Conservation (phyloP, 2,797 vertebrate species). For the Onychomys torridus region DNA sequence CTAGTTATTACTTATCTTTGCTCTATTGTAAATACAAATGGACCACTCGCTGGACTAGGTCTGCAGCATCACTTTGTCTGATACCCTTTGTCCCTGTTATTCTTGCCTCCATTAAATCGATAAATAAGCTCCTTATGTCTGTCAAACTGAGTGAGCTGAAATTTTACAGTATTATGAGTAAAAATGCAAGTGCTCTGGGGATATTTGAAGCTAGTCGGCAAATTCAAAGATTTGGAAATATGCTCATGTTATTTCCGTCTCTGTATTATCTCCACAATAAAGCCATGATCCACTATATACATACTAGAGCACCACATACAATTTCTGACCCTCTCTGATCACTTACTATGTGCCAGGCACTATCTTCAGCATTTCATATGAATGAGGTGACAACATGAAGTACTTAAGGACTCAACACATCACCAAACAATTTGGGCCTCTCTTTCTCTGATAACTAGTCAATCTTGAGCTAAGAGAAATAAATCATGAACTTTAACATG, state of each 20-base stretch:
- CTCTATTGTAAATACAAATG: not conserved
- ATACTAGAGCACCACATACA: not conserved
- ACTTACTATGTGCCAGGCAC: not conserved
- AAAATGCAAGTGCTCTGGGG: slow-evolving; percentile 38
- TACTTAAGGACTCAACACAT: not conserved
- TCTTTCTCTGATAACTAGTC: not conserved
- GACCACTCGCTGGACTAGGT: not conserved
- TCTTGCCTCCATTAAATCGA: slow-evolving; percentile 12
- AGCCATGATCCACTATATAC: not conserved
- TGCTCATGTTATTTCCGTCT: not conserved
- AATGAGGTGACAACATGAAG: not conserved
- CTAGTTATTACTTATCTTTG: not conserved
- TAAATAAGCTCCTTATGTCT: not conserved
- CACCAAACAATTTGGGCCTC: not conserved
- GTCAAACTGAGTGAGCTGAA: not conserved
- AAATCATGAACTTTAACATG: not conserved
- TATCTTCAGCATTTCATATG: not conserved
- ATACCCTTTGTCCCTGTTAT: not conserved
- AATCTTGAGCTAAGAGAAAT: slow-evolving; percentile 19
- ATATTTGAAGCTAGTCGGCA: not conserved
- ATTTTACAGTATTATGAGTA: slow-evolving; percentile 2
- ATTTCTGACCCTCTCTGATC: no score
- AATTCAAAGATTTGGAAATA: slow-evolving; percentile 25
- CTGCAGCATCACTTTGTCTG: not conserved
- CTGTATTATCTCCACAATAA: not conserved